Evolutionary conservation across 2,888 invertebrate genomes (phyloP), one percentile per base, ranked within the genome.

Genomic region (Spialia ferax): DNA sequence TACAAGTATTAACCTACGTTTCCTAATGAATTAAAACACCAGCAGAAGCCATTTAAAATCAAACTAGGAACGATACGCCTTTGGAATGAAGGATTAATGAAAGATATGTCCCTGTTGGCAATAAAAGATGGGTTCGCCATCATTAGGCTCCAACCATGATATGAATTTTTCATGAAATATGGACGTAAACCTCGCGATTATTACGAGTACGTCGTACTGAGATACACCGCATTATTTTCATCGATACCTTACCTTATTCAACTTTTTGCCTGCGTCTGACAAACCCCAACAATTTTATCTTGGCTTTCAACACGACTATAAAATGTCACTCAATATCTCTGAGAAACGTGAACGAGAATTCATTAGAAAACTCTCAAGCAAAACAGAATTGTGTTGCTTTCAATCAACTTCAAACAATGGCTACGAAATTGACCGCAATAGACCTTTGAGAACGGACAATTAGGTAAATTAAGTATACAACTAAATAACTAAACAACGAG

Each of bases 101-200:
- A 88, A 88, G 85, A 87, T 88, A 87, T 86, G 86, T 88, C 83
- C 82, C 81, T 78, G 77, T 78, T 78, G 84, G 88, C 86, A 87
- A 88, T 91, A 89, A 91, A 88, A 89, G 86, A 87, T 86, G 87
- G 85, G 84, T 86, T 87, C 86, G 79, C 82, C 89, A 86, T 93
- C 91, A 91, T 93, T 93, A 93, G 89, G 86, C 81, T 78, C 78
- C 81, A 76, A 79, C 81, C 82, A 81, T 80, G 84, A 81, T 88
- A 92, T 92, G 92, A 92, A 92, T 93, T 90, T 93, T 93, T 93
- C 92, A 92, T 93, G 91, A 91, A 88, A 91, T 91, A 90, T 90
- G 83, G 80, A 79, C 84, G 81, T 81, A 81, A 83, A 84, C 78
- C 81, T 80, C 79, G 80, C 80, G 81, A 83, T 85, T 83, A 85